These are phyloP conservation scores for Bellardia bayeri DNA, from an alignment of 2,888 invertebrate species.

Conservation along the genomic window DNA sequence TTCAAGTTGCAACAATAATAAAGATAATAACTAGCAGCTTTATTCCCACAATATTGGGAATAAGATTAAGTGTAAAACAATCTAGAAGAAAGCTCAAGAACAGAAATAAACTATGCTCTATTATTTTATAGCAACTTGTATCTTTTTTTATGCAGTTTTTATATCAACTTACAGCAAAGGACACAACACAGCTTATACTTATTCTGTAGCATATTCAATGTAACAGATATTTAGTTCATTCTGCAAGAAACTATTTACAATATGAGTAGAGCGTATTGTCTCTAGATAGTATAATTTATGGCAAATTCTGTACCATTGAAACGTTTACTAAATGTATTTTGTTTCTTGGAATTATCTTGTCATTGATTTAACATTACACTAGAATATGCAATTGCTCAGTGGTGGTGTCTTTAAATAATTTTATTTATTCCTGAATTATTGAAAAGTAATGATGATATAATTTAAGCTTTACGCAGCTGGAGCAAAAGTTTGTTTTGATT, in stretches of 20 bases:
- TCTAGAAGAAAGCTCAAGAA: not conserved
- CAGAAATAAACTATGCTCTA: not conserved
- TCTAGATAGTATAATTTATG: slow-evolving; percentile 26
- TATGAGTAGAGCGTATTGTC: not conserved
- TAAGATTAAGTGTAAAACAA: not conserved
- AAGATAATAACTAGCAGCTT: not conserved
- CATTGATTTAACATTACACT: no score
- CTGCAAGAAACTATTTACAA: not conserved
- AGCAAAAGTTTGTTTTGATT: no score
- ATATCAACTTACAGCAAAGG: not conserved
- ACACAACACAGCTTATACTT: not conserved
- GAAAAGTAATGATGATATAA: no score
- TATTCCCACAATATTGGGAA: not conserved
- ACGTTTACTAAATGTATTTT: not conserved
- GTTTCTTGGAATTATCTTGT: no score
- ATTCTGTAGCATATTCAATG: not conserved
- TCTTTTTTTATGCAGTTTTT: not conserved
- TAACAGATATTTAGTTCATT: slow-evolving; percentile 13
- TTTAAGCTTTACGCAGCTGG: no score
- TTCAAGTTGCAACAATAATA: no score
- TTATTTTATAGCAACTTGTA: no score
- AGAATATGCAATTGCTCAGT: no score
- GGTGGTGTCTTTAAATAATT: no score
- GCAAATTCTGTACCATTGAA: not conserved
- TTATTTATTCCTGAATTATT: no score